These are phyloP conservation scores for Parochlus steinenii DNA, from an alignment of 2,888 invertebrate species.

Conservation along the genomic window DNA sequence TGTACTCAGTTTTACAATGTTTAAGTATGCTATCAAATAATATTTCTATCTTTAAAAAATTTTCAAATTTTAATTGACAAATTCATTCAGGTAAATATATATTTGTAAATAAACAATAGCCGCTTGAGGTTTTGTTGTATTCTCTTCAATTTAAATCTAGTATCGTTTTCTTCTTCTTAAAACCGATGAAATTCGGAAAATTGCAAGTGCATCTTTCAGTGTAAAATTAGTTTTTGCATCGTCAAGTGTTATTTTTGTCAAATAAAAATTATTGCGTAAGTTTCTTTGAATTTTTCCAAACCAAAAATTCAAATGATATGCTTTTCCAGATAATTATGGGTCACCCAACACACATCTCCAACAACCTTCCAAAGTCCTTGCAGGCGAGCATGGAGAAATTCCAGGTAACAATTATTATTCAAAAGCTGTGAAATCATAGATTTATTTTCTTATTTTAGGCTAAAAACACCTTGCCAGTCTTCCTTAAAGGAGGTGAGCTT, in stretches of 20 bases:
- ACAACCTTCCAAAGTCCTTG: slow-evolving; percentile 23
- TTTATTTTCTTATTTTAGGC: slow-evolving; percentile 20
- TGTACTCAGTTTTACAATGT: too few species aligned
- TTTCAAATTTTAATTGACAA: too few species aligned
- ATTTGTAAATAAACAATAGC: too few species aligned
- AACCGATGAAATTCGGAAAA: too few species aligned
- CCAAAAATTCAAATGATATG: neutral
- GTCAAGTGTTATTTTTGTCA: slow-evolving; percentile 4
- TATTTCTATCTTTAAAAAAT: too few species aligned
- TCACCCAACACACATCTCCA: neutral
- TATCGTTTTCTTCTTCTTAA: too few species aligned
- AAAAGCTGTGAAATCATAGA: slow-evolving; percentile 5
- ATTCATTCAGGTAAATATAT: too few species aligned
- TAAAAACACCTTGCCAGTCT: slow-evolving; percentile 25
- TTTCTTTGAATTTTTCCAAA: neutral
- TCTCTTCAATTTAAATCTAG: too few species aligned
- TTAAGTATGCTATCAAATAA: too few species aligned
- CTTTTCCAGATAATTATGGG: neutral
- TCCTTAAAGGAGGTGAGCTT: slow-evolving; percentile 22
- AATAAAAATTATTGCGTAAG: slow-evolving; percentile 13
- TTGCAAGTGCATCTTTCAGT: slow-evolving; percentile 8
- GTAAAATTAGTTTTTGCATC: neutral
- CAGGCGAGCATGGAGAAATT: slow-evolving; percentile 25
- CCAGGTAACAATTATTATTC: slow-evolving; percentile 20
- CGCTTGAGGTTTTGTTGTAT: too few species aligned